These are phyloP conservation scores for Pseudomyrmex concolor DNA, from an alignment of 1,140 invertebrate genomes.

Conservation along the genomic window DNA sequence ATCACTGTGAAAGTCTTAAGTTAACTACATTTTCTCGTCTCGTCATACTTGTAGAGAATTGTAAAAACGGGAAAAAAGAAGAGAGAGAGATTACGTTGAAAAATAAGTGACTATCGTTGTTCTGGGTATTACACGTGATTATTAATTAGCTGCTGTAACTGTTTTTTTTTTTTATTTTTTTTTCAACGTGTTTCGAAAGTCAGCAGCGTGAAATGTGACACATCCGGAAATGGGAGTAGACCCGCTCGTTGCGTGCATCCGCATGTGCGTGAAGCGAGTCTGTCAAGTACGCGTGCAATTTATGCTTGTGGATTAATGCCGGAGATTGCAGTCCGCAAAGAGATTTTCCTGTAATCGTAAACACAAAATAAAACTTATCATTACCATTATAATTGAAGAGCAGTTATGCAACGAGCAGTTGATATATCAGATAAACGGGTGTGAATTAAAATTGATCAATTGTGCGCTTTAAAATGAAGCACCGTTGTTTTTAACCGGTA, in stretches of 20 bases:
- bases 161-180: neutral
- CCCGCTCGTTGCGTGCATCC: conserved; percentile 21
- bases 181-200: conserved; percentile 68
- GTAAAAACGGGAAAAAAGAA: conserved; percentile 21
- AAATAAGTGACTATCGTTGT: conserved; percentile 67
- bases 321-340: neutral
- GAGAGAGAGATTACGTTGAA: conserved; percentile 23
- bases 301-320: conserved; percentile 6
- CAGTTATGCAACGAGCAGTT: conserved; percentile 35
- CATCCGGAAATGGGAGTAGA: conserved; percentile 67
- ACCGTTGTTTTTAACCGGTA: conserved; percentile 16
- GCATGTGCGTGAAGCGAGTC: conserved; percentile 20
- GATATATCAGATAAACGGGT: conserved; percentile 66
- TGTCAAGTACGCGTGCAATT: conserved; percentile 39
- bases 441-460: conserved; percentile 65
- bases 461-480: conserved; percentile 41
- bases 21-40: conserved; percentile 23
- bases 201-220: conserved; percentile 69
- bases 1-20: conserved; percentile 43
- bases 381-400: conserved; percentile 63
- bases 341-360: conserved; percentile 54
- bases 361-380: conserved; percentile 48
- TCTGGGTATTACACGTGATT: conserved; percentile 67
- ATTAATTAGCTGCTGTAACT: conserved; percentile 70
- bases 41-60: conserved; percentile 24